Conservation (phyloP, 2,113 vertebrate species). For the Austrofundulus limnaeus region DNA sequence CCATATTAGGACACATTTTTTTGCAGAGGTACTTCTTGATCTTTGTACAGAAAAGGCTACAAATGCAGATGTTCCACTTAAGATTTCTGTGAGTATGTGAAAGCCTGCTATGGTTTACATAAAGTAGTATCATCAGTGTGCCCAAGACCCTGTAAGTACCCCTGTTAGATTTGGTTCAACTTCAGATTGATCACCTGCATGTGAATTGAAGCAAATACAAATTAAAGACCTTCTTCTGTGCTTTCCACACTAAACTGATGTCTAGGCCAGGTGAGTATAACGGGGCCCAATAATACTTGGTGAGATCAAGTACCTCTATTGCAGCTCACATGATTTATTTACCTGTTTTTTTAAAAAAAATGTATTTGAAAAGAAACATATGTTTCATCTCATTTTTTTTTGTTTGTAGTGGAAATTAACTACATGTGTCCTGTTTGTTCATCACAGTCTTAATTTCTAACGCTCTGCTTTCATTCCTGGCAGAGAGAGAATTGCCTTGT, state of each 20-base stretch:
- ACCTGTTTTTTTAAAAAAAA: conserved; percentile 25
- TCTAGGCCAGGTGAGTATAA: neutral
- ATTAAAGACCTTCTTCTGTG: neutral
- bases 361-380: conserved; percentile 28
- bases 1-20: neutral
- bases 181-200: neutral
- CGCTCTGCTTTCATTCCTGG: conserved; percentile 71
- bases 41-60: neutral
- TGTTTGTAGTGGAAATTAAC: conserved; percentile 41
- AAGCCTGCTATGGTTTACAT: neutral
- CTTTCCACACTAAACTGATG: neutral
- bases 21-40: neutral
- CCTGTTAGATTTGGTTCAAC: neutral
- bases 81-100: neutral
- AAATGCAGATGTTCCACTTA: neutral
- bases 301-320: conserved; percentile 6
- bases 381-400: conserved; percentile 8
- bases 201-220: neutral
- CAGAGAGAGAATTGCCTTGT: conserved; percentile 76
- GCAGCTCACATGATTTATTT: conserved; percentile 30
- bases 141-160: neutral
- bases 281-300: neutral
- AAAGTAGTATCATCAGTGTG: neutral
- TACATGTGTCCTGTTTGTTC: conserved; percentile 27
- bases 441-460: conserved; percentile 64